Evolutionary conservation across 1,140 invertebrate genomes (phyloP), one percentile per base, ranked within the genome.

Genomic region (Holcopasites calliopsidis): DNA sequence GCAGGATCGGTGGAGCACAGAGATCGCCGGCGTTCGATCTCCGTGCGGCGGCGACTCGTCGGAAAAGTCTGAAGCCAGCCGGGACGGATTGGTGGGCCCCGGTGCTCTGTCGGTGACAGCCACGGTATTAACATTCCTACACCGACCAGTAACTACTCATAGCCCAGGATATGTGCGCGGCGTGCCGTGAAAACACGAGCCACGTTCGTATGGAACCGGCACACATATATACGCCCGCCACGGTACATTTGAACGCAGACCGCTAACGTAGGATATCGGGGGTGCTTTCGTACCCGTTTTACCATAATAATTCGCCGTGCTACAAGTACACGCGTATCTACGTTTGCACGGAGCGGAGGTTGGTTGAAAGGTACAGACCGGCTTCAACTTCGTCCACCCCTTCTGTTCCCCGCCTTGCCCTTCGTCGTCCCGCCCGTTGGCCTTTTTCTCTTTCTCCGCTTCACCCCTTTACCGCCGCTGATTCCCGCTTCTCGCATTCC

Each of bases 51-150:
- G 50, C 64, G 44, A 57, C 44, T 70, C 38, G 42, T 42, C 72
- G 69, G 80, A 82, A 82, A 82, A 82, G 64, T 82, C 79, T 64
- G 74, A 82, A 80, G 18, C 57, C 42, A 44, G 11, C 47, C 81
- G 58, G n/a, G 75, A 78, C 68, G 72, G 64, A 83, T 79, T 75
- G 76, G 69, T 77, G 78, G 74, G 42, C 54, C n/a, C 72, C 38
- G 60, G 23, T 70, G 68, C 85, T 65, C 71, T 88, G 88, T 40
- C 58, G 64, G 76, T 89, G 88, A 89, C 88, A 88, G 87, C 75
- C 81, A 64, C 50, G 68, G 83, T 88, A 88, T 88, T 88, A 88
- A 79, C 83, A 87, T 87, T 87, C 84, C 85, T 77, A 78, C 81
- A 77, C 83, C 81, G 76, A 65, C 76, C 77, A 74, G 83, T 76